Base-by-base conservation (phyloP, 2,888 invertebrate genomes). In the Automeris io region DNA sequence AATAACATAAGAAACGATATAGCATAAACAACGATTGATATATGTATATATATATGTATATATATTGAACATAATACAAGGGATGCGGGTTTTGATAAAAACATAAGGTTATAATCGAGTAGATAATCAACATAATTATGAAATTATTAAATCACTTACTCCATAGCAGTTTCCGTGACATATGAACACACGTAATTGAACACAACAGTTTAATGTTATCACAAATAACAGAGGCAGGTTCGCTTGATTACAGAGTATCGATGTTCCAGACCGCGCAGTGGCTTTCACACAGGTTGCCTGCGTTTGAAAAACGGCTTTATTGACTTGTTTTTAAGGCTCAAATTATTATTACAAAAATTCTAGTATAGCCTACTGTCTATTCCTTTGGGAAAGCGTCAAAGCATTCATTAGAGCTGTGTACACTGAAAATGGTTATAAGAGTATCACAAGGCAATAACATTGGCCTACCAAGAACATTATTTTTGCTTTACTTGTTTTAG, bases 351-450 rank as follows among this genome's bases (percentile, higher is more conserved):
- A 9, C 11, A 42, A n/a, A 16, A 40, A 26, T 36, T 33, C 43
- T 43, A 42, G 34, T 41, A 40, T 48, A 45, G 38, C 40, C 26
- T 40, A 46, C 46, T 47, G 42, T 53, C 47, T 45, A 44, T 52
- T 57, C 52, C 54, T 55, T 52, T 33, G 57, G 54, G 57, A 54
- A 60, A 60, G 54, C 61, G 56, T 54, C 57, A 63, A 58, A 61
- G 63, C 60, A 59, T 67, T 68, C 69, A 65, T 67, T 65, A 70
- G 62, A 57, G 60, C 52, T 55, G 60, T 53, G 58, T 57, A 57
- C 49, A 58, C 54, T 54, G 55, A 53, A 49, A 38, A 53, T 46
- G 54, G 51, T 50, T 40, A 49, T 46, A 50, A 54, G 56, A 46
- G 55, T 58, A 51, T 55, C 56, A 42, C 57, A 54, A 47, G 60